Percentiles rank a stretch among this genome's conserved stretches.
Conservation (phyloP, 1,140 invertebrate species). For the Drosophila fuyamai region DNA sequence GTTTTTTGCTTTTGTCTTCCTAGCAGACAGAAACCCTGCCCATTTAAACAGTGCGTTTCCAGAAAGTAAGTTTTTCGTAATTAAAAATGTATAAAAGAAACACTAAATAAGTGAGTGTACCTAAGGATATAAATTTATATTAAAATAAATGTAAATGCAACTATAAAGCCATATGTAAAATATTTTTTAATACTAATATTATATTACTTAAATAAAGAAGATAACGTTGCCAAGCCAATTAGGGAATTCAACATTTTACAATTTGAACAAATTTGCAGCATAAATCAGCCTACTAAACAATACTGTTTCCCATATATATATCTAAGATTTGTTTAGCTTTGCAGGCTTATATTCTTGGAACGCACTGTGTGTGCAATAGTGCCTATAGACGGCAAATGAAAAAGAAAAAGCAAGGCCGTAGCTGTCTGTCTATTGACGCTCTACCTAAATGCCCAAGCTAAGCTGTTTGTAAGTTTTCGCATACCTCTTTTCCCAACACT, state of each 20-base stretch:
- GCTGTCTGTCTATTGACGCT: slow-evolving; percentile 17
- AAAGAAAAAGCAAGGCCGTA: neutral
- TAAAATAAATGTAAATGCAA: no score
- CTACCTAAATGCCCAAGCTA: slow-evolving; percentile 12
- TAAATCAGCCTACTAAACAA: no score
- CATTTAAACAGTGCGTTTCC: slow-evolving; percentile 24
- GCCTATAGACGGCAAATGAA: slow-evolving; percentile 32
- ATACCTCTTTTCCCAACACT: slow-evolving; percentile 19
- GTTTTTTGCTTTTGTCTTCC: slow-evolving; percentile 3
- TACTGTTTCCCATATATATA: neutral
- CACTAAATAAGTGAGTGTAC: no score
- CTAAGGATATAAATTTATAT: no score
- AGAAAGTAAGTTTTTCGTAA: neutral
- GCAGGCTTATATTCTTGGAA: neutral
- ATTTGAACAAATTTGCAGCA: no score
- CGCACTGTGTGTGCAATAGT: slow-evolving; percentile 23
- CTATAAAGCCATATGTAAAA: no score
- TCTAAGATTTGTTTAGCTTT: no score
- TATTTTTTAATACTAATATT: no score
- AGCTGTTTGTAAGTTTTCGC: slow-evolving; percentile 24
- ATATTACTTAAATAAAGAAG: no score
- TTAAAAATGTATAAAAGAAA: neutral
- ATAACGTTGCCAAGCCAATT: no score
- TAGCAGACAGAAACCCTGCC: slow-evolving; percentile 12
- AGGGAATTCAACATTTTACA: no score